Conservation (phyloP, 2,113 vertebrate genomes). For the Bucco capensis region DNA sequence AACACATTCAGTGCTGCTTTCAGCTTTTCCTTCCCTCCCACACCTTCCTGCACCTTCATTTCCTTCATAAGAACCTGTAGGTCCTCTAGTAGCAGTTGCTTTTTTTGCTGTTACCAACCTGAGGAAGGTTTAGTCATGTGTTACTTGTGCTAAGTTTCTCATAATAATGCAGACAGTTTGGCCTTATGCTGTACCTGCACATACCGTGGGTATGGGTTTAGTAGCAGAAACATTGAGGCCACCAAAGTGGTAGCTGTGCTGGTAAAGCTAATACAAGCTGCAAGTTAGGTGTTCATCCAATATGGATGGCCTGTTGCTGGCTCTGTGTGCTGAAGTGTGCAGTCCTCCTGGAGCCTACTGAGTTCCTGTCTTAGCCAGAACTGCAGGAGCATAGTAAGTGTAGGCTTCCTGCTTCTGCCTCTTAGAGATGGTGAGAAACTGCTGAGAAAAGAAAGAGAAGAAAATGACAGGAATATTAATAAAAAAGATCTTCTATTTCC, state of each 20-base stretch:
- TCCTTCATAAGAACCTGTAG: not conserved
- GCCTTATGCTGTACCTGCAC: not conserved
- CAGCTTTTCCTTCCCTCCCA: too few species aligned
- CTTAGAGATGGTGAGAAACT: not conserved
- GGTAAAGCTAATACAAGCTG: not conserved
- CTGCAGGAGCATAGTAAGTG: not conserved
- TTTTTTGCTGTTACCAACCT: not conserved
- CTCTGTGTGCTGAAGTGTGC: not conserved
- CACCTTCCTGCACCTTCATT: too few species aligned
- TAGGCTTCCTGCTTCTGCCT: not conserved
- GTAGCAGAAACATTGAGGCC: not conserved
- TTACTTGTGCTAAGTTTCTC: not conserved
- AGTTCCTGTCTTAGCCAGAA: not conserved
- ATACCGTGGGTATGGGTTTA: accelerated
- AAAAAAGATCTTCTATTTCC: not conserved
- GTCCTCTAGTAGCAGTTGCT: not conserved
- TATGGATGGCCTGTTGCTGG: not conserved
- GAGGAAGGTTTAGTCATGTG: not conserved
- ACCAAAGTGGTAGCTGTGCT: not conserved
- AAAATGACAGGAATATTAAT: not conserved
- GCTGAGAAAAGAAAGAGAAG: not conserved
- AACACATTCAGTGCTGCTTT: too few species aligned
- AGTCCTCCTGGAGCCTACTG: not conserved
- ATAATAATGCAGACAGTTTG: not conserved
- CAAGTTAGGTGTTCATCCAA: not conserved